Evolutionary conservation across 2,888 invertebrate genomes (phyloP), one percentile per base, ranked within the genome.

Genomic region (Phyto melanocephala): DNA sequence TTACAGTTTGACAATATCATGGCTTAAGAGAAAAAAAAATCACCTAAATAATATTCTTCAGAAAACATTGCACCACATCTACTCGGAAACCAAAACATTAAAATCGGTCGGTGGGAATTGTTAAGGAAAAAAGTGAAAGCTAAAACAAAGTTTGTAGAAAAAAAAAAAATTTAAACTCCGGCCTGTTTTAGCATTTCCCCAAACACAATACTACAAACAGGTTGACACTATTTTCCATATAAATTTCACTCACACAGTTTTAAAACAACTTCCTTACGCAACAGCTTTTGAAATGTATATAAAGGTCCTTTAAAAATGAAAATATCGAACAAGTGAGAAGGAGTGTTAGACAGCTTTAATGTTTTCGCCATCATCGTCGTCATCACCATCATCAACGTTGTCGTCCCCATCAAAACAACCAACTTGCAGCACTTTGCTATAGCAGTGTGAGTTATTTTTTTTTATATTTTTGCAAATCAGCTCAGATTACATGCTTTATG

Each of bases 401-500:
- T 50, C 24, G 37, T 74, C 45, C 33, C 50, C 54, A 42, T 52
- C 47, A 54, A 52, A 58, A 76, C 52, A 65, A 17, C 24, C n/a
- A 28, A 50, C 65, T 50, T 74, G 72, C 52, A 42, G 68, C 56
- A 56, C 33, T 81, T 74, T 81, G 33, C 68, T 76, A 42, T 68
- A 58, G 15, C 15, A 24, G 6, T 28, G 28, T 3, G 28, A 5
- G 28, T 6, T 28, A 47, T 40, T 40, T 3, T 6, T 33, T 17
- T 62, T n/a, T n/a, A n/a, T n/a, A n/a, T n/a, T 58, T 62, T 52
- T 70, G 17, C 63, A 78, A 81, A 78, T 65, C 78, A 81, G 81
- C 78, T 78, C 63, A 65, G 74, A 74, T 78, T 81, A 81, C 81
- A 77, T 63, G 78, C 47, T 81, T 78, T 71, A 78, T 82, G 82